Conservation (phyloP, 2,888 invertebrate species). For the Diarsia brunnea region DNA sequence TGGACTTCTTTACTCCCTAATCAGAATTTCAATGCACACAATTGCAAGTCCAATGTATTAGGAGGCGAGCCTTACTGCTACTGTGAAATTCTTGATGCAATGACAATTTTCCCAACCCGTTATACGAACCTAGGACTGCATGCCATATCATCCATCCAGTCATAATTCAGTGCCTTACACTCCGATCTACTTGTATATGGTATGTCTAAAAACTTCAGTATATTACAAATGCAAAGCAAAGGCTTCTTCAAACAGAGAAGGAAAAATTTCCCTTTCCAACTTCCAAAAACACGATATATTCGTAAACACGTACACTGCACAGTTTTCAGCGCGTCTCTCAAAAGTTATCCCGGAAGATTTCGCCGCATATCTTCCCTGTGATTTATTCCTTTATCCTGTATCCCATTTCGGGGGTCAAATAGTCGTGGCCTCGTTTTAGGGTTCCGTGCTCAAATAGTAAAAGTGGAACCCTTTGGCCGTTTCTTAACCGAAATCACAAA, state of each 20-base stretch:
- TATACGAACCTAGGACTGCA: too few species aligned
- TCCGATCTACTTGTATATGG: not conserved
- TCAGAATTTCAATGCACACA: too few species aligned
- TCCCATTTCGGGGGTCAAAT: constrained; percentile 63
- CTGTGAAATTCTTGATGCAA: too few species aligned
- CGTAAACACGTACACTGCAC: constrained; percentile 52
- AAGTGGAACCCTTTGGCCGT: not conserved
- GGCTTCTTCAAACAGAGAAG: not conserved
- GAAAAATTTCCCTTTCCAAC: not conserved
- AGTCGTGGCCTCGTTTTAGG: constrained; percentile 35
- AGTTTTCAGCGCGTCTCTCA: constrained; percentile 59
- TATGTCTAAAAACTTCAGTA: not conserved
- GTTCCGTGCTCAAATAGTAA: not conserved
- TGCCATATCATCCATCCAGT: not conserved
- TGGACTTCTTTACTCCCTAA: not conserved
- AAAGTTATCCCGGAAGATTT: constrained; percentile 62
- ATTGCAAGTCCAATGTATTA: too few species aligned
- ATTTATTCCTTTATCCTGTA: constrained; percentile 68
- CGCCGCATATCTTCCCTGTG: constrained; percentile 57
- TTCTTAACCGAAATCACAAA: not conserved
- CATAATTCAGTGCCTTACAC: not conserved
- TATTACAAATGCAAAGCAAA: not conserved
- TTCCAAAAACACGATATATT: constrained; percentile 51
- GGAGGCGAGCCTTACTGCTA: too few species aligned
- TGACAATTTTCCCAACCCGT: too few species aligned